Conservation (phyloP, 2,113 vertebrate genomes). For the Cochlearius cochlearius region DNA sequence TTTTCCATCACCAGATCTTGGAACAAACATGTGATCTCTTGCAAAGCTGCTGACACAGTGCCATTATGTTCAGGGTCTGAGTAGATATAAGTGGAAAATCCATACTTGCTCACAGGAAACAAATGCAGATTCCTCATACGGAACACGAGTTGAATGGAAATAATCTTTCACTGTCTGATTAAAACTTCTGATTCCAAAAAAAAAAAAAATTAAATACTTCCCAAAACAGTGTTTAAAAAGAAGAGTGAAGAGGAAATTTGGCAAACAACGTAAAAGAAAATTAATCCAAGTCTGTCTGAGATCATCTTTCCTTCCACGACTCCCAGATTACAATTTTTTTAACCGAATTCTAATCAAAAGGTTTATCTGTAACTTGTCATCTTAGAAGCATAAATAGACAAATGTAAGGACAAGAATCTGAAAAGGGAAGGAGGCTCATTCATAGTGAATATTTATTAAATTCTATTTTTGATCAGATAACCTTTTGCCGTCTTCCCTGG, state of each 20-base stretch:
- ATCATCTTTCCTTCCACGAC: neutral
- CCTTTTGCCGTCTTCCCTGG: neutral
- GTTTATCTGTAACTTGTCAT: neutral
- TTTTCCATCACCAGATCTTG: constrained; percentile 67
- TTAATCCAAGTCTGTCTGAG: neutral
- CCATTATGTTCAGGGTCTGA: constrained; percentile 51
- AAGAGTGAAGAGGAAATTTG: neutral
- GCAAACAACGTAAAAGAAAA: neutral
- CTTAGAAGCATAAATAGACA: neutral
- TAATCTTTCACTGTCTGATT: constrained; percentile 28
- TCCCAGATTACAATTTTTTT: neutral
- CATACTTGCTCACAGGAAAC: constrained; percentile 67
- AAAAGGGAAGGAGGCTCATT: neutral
- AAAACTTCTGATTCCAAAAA: neutral
- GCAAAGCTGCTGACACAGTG: constrained; percentile 30
- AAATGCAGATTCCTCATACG: constrained; percentile 64
- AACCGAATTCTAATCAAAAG: neutral
- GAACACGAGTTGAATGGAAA: constrained; percentile 62
- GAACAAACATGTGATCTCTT: constrained; percentile 51
- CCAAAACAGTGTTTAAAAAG: neutral
- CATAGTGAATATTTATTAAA: neutral
- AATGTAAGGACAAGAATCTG: neutral
- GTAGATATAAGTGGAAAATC: constrained; percentile 66
- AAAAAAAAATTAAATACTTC: neutral
- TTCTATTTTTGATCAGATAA: neutral